These are phyloP conservation scores for Danio kyathit DNA, from an alignment of 2,797 vertebrate genomes.

Conservation along the genomic window DNA sequence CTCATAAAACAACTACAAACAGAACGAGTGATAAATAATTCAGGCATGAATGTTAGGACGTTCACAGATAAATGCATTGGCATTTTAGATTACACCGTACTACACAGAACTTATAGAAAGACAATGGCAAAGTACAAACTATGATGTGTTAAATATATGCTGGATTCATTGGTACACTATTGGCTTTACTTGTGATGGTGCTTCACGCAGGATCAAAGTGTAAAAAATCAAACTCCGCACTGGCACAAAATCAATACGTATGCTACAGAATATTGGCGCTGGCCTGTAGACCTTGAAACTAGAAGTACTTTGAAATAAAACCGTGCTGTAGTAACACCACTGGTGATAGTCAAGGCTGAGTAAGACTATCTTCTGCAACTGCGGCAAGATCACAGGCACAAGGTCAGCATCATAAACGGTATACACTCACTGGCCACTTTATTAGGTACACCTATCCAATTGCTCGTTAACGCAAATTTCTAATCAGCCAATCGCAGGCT, in stretches of 20 bases:
- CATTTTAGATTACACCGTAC: not conserved
- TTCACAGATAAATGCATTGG: not conserved
- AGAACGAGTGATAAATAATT: conserved; percentile 14
- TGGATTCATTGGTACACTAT: conserved; percentile 13
- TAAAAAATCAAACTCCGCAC: conserved; percentile 30
- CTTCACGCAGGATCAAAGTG: conserved; percentile 44
- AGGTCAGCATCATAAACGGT: not conserved
- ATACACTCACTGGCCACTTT: too few relatives aligned
- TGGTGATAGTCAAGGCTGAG: conserved; percentile 20
- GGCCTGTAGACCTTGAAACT: conserved; percentile 46
- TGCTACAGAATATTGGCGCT: conserved; percentile 19
- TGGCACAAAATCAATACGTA: conserved; percentile 41
- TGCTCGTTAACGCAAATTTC: too few relatives aligned
- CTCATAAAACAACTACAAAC: not conserved
- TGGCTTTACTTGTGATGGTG: not conserved
- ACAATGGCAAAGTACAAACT: not conserved
- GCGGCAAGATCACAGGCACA: not conserved
- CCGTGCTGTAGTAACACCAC: conserved; percentile 2
- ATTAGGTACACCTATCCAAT: too few relatives aligned
- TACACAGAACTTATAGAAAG: not conserved
- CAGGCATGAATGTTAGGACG: not conserved
- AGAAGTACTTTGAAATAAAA: conserved; percentile 31
- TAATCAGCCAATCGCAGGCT: too few relatives aligned
- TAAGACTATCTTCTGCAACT: not conserved
- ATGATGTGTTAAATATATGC: not conserved